Evolutionary conservation across 2,888 invertebrate species (phyloP).

Genomic region (Smittia sp.): DNA sequence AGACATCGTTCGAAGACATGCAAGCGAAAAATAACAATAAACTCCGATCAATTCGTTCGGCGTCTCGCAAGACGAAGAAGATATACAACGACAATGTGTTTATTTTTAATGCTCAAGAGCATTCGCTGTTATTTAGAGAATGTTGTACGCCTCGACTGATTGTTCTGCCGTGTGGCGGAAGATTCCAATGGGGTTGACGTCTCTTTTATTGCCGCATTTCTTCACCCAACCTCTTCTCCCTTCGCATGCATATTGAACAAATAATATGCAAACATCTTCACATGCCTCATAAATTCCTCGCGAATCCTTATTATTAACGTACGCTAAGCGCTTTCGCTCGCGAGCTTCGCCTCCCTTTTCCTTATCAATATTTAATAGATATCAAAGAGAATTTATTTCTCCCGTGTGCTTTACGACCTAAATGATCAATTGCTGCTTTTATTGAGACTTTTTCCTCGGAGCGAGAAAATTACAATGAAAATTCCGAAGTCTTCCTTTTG

Average conservation of each 20-base stretch:
- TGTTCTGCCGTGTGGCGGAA: conserved; percentile 2
- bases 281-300: conserved; percentile 11
- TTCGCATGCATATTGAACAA: neutral
- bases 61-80: neutral
- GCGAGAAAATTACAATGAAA: conserved; percentile 14
- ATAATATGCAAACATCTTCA: conserved; percentile 25
- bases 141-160: neutral
- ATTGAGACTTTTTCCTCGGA: conserved; percentile 6
- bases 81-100: neutral
- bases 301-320: conserved; percentile 28
- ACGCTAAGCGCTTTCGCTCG: neutral
- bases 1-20: conserved; percentile 6
- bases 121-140: neutral
- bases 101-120: conserved; percentile 4
- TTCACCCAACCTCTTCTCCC: neutral
- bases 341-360: neutral
- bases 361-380: conserved; percentile 39
- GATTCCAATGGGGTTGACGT: conserved; percentile 20
- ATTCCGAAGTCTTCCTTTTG: neutral
- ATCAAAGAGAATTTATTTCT: conserved; percentile 28
- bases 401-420: conserved; percentile 18
- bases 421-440: conserved; percentile 36
- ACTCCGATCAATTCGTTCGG: conserved; percentile 43
- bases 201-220: conserved; percentile 2
- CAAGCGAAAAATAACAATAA: conserved; percentile 43